Evolutionary conservation across 2,113 vertebrate species (phyloP), one percentile per base, ranked within the genome.

Genomic region (Nansenia antarctica): DNA sequence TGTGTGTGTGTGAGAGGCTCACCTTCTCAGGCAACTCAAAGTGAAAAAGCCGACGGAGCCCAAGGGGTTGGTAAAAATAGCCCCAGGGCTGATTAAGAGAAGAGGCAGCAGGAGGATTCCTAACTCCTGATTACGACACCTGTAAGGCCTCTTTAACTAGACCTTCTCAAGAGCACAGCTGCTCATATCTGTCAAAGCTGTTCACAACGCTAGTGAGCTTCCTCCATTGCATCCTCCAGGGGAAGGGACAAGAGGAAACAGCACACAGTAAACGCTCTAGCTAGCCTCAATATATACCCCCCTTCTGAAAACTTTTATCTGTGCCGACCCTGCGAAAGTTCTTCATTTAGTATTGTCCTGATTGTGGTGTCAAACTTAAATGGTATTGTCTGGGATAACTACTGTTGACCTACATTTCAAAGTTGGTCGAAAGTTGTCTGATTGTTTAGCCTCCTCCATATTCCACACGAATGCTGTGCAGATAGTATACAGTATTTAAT

Each of bases 51-150:
- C 87, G 37, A 78, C 85, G 77, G 85, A 86, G 89, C 83, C 86
- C 83, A 62, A 76, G 84, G 83, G 80, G 85, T 79, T 81, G 85
- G 81, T 89, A 91, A 90, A 92, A 92, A 91, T 90, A 91, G 89
- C 88, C 85, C 79, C 47, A 70, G 82, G 86, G 83, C 86, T 92
- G 88, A 93, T 92, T 88, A 91, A 84, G 82, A 88, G 81, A n/a
- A 65, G 76, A 84, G 82, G 79, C 74, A 65, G 77, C 53, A 47
- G 68, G 80, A 85, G 83, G 81, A 80, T 87, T 88, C 87, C 86
- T 91, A 88, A 89, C 84, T 78, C 88, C 84, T 90, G 88, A 89
- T 92, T 91, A 91, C 84, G 65, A 83, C 87, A 90, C 89, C 90
- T 89, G 87, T 85, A 90, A 90, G 88, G 82, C 82, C 85, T 82